Evolutionary conservation across 1,140 invertebrate genomes (phyloP).

Genomic region (Drosophila sucinea): DNA sequence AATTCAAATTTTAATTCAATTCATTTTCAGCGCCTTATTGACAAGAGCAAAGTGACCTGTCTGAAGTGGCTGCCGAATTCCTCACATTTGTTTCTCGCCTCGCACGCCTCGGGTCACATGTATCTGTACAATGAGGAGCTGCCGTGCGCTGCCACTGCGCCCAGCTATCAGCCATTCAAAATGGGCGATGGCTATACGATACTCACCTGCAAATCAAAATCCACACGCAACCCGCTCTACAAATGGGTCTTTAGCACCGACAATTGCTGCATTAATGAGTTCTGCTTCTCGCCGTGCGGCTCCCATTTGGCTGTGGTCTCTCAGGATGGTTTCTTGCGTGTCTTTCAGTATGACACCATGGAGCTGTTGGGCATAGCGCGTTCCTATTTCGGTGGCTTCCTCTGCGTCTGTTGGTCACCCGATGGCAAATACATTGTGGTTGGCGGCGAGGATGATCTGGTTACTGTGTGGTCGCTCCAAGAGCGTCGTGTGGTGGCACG

Average conservation of each 20-base stretch:
- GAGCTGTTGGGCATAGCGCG: slow-evolving; percentile 95
- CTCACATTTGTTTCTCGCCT: slow-evolving; percentile 95
- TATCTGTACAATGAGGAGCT: slow-evolving; percentile 99
- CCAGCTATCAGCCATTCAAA: slow-evolving; percentile 97
- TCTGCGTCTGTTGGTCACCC: slow-evolving; percentile 99
- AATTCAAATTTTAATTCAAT: background rate
- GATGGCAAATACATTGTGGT: slow-evolving; percentile 97
- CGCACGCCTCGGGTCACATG: slow-evolving; percentile 97
- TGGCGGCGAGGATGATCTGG: slow-evolving; percentile 99
- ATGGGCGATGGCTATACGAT: slow-evolving; percentile 97
- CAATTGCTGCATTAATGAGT: slow-evolving; percentile 93
- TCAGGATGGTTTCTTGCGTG: slow-evolving; percentile 97
- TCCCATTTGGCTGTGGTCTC: slow-evolving; percentile 95
- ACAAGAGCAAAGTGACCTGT: slow-evolving; percentile 99
- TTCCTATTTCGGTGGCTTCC: slow-evolving; percentile 98
- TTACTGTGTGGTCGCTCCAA: slow-evolving; percentile 98
- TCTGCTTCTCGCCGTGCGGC: slow-evolving; percentile 98
- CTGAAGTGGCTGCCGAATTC: slow-evolving; percentile 98
- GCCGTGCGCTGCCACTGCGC: slow-evolving; percentile 91
- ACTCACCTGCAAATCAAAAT: slow-evolving; percentile 98
- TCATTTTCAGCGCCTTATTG: slow-evolving; percentile 92
- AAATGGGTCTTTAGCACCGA: slow-evolving; percentile 94
- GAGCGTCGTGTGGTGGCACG: slow-evolving; percentile 97
- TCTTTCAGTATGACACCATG: slow-evolving; percentile 99
- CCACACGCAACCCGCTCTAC: slow-evolving; percentile 97